Evolutionary conservation across 2,797 vertebrate species (phyloP).

Genomic region (Gymnodraco acuticeps): DNA sequence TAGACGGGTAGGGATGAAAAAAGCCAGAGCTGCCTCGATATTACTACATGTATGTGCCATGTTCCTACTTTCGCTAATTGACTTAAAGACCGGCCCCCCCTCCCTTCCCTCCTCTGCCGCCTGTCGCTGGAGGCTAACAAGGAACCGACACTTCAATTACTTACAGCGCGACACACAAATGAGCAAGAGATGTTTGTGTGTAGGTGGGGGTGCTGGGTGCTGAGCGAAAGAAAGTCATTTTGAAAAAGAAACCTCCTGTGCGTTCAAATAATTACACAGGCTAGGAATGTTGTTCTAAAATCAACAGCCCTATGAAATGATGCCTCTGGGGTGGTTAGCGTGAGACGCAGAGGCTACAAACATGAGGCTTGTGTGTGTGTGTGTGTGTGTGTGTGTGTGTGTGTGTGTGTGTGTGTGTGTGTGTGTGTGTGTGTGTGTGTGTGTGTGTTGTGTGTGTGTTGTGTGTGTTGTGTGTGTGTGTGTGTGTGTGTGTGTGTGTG

Average conservation of each 20-base stretch:
- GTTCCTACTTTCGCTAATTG: conserved; percentile 66
- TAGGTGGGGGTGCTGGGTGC: not conserved
- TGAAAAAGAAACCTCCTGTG: conserved; percentile 68
- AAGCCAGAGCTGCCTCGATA: conserved; percentile 39
- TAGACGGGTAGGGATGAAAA: conserved; percentile 22
- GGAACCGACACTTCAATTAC: conserved; percentile 71
- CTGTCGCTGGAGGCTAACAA: conserved; percentile 48
- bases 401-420: conserved; percentile 12
- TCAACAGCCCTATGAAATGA: conserved; percentile 67
- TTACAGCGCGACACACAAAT: conserved; percentile 63
- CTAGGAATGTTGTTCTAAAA: conserved; percentile 75
- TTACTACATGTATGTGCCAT: conserved; percentile 49
- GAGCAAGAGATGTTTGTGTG: conserved; percentile 46
- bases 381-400: too few relatives aligned
- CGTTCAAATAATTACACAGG: conserved; percentile 78
- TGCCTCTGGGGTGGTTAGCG: conserved; percentile 60
- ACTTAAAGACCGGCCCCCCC: conserved; percentile 49
- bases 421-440: conserved; percentile 9
- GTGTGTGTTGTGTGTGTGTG: conserved; percentile 2
- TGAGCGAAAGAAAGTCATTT: conserved; percentile 50
- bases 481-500: conserved; percentile 6
- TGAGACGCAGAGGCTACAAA: conserved; percentile 43
- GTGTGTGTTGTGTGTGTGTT: too few relatives aligned
- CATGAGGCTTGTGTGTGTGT: conserved; percentile 8
- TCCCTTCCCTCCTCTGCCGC: conserved; percentile 30